phyloP scores from a whole-genome alignment of 2,888 invertebrate genomes.

The Chirona hameri region DNA sequence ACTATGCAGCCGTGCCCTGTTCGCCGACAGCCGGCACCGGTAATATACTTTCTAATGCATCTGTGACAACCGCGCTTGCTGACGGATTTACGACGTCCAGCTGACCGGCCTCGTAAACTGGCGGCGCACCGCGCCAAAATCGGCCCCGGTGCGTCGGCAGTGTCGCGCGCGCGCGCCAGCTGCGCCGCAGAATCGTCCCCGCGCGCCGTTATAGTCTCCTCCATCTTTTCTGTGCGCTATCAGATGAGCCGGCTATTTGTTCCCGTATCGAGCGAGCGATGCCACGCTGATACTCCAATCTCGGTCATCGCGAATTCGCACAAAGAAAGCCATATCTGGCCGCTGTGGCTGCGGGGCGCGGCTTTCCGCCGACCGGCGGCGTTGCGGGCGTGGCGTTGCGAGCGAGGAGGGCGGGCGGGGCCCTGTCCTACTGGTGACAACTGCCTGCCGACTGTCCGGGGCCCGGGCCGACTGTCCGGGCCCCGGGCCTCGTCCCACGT shows the following conservation, averaged over 20 bases:
- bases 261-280: not conserved
- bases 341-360: not conserved
- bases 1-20: not conserved
- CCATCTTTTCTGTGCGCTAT: not conserved
- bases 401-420: not conserved
- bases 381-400: too few relatives aligned
- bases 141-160: not conserved
- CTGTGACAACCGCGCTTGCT: not conserved
- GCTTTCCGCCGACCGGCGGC: not conserved
- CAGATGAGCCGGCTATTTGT: not conserved
- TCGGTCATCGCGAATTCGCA: not conserved
- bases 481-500: not conserved
- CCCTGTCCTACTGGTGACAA: not conserved
- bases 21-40: not conserved
- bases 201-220: not conserved
- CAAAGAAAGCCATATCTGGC: not conserved
- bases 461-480: not conserved
- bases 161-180: not conserved
- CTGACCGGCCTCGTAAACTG: not conserved
- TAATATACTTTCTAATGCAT: conserved; percentile 25
- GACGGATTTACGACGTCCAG: conserved; percentile 5
- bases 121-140: not conserved
- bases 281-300: not conserved
- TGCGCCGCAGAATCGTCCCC: not conserved
- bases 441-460: not conserved